Evolutionary conservation across 2,888 invertebrate species (phyloP), one percentile per base, ranked within the genome.

Genomic region (Pristionchus maxplancki): DNA sequence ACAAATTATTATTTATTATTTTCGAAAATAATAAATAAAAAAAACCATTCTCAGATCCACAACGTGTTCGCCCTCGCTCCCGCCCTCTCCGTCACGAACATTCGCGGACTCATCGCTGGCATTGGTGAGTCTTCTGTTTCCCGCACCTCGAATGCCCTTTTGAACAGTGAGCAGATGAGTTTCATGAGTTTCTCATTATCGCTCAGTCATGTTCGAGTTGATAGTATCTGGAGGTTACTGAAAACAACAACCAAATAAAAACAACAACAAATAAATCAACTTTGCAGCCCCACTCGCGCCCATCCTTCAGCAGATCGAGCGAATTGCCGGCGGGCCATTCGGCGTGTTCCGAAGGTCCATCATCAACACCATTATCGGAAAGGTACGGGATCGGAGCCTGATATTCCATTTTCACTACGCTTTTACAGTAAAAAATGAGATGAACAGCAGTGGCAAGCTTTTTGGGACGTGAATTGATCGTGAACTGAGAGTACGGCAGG

Each of bases 31-130:
- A n/a, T n/a, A n/a, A n/a, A n/a, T n/a, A n/a, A n/a, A n/a, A n/a
- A n/a, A n/a, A n/a, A n/a, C n/a, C n/a, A n/a, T 58, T 89, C 64
- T 85, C 44, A 95, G 92, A 93, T 94, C 78, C 91, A 91, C 58
- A 92, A 92, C 78, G 93, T 94, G 89, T 94, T 92, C 90, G 94
- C 94, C 4, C 88, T 94, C 58, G 94, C 94, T 17, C 94, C 94
- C 24, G 92, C 94, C 62, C 93, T 93, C n/a, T 91, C 93, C 15
- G 92, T 95, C 0, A 92, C 93, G 40, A 92, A 95, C 89, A 94
- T 95, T 88, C 92, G 92, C 28, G 95, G 95, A 24, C 88, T 92
- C 11, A 89, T 94, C 40, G 89, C 90, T 2, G 92, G 89, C 81
- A 83, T 94, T 0, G 91, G 90, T 34, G 11, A 40, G 78, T 11